phyloP scores from a whole-genome alignment of 2,797 vertebrate genomes.

The Botia kubotai region DNA sequence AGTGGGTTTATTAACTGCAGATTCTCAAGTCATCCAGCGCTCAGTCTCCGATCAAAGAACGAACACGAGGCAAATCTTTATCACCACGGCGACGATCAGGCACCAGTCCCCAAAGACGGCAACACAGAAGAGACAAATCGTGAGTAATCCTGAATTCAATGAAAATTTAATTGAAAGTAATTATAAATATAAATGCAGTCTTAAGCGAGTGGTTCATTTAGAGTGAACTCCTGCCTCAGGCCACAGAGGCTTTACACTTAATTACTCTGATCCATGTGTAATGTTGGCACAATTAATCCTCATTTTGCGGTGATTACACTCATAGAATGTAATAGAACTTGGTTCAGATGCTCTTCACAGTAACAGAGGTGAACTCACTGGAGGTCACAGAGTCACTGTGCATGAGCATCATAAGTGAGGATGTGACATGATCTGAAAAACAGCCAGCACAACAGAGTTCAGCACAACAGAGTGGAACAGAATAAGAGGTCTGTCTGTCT shows the following conservation, averaged over 20 bases:
- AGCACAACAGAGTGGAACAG: background rate
- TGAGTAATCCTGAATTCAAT: slow-evolving; percentile 74
- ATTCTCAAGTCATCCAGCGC: slow-evolving; percentile 93
- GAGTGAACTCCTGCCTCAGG: background rate
- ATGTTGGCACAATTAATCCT: slow-evolving; percentile 26
- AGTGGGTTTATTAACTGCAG: slow-evolving; percentile 65
- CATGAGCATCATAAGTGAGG: background rate
- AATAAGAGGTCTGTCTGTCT: background rate
- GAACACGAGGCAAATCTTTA: slow-evolving; percentile 90
- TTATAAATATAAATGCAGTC: background rate
- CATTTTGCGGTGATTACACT: background rate
- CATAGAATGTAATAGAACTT: slow-evolving; percentile 12
- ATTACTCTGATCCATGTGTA: slow-evolving; percentile 22
- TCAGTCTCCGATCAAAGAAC: slow-evolving; percentile 91
- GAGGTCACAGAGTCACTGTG: background rate
- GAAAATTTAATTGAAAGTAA: background rate
- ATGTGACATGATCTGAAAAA: background rate
- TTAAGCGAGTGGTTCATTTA: background rate
- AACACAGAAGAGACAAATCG: slow-evolving; percentile 90
- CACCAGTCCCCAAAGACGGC: slow-evolving; percentile 82
- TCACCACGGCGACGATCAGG: slow-evolving; percentile 86
- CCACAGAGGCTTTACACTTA: background rate
- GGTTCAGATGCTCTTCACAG: too few relatives aligned
- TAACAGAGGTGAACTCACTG: background rate
- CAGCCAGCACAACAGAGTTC: background rate